phyloP scores from a whole-genome alignment of 2,113 vertebrate species.

The Sebastes schlegelii region DNA sequence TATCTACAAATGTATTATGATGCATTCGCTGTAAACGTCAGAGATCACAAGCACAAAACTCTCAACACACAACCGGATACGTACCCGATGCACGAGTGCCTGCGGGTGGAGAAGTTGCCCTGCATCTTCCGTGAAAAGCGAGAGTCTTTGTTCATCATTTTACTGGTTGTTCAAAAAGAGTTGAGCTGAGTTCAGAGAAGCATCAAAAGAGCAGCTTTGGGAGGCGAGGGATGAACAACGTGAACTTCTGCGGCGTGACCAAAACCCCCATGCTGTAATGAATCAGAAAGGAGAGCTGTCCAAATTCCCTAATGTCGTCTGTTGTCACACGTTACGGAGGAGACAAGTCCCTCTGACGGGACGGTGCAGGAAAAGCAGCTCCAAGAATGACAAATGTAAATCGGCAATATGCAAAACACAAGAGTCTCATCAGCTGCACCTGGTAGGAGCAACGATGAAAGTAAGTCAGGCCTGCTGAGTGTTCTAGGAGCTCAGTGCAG shows the following conservation, averaged over 20 bases:
- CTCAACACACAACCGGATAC: slow-evolving; percentile 50
- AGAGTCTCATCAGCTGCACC: slow-evolving; percentile 27
- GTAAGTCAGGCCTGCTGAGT: slow-evolving; percentile 33
- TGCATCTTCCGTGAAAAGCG: slow-evolving; percentile 81
- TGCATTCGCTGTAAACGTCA: background rate
- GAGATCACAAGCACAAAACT: background rate
- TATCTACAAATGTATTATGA: background rate
- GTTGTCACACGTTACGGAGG: background rate
- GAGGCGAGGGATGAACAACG: slow-evolving; percentile 15
- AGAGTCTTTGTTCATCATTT: slow-evolving; percentile 84
- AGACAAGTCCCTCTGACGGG: slow-evolving; percentile 8
- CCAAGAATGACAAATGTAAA: slow-evolving; percentile 47
- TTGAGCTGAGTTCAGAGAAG: slow-evolving; percentile 21
- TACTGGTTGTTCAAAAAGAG: slow-evolving; percentile 7
- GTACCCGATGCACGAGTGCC: slow-evolving; percentile 88
- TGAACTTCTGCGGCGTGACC: slow-evolving; percentile 31
- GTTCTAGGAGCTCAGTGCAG: slow-evolving; percentile 8
- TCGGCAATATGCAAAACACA: slow-evolving; percentile 51
- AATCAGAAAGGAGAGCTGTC: slow-evolving; percentile 14
- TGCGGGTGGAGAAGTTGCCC: slow-evolving; percentile 82
- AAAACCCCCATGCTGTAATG: slow-evolving; percentile 48
- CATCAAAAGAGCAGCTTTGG: slow-evolving; percentile 32
- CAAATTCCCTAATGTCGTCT: slow-evolving; percentile 9
- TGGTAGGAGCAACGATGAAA: slow-evolving; percentile 1
- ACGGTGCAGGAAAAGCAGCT: slow-evolving; percentile 22